These are phyloP conservation scores for Petrosia ficiformis DNA, from an alignment of 37 sponge, comb jelly and placozoan genomes.

Conservation along the genomic window DNA sequence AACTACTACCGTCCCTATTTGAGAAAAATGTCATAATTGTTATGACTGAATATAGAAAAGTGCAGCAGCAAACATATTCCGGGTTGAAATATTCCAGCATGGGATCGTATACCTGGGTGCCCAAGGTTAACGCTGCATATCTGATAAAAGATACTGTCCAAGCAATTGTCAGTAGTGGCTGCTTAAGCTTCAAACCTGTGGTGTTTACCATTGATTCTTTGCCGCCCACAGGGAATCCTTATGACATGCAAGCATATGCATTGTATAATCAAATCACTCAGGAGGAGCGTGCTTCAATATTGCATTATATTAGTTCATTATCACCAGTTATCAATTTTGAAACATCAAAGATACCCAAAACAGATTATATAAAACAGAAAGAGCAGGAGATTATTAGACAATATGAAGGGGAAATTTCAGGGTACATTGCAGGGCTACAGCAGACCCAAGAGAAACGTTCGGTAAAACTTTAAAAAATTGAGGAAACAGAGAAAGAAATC, in stretches of 20 bases:
- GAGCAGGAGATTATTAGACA: conserved; percentile 1
- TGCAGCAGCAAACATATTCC: background rate
- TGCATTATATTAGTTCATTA: conserved; percentile 8
- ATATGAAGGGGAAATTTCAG: conserved; percentile 23
- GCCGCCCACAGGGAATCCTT: conserved; percentile 5
- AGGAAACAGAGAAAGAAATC: background rate
- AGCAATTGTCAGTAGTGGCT: background rate
- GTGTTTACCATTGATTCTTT: conserved; percentile 30
- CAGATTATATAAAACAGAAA: conserved; percentile 7
- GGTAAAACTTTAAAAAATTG: background rate
- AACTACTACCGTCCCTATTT: conserved; percentile 1
- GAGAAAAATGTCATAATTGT: conserved; percentile 26
- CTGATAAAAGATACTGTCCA: background rate
- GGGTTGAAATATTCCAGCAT: conserved; percentile 7
- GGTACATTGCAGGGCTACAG: conserved; percentile 8
- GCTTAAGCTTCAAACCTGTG: background rate
- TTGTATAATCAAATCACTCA: background rate
- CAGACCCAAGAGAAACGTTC: background rate
- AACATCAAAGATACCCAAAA: conserved; percentile 16
- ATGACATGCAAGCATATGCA: too few species aligned
- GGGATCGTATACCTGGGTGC: too few species aligned
- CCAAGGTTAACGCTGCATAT: too few species aligned
- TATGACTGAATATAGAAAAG: conserved; percentile 26
- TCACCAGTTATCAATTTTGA: background rate
- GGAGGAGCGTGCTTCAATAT: background rate